Conservation (phyloP, 2,797 vertebrate species). For the Acanthis flammea region DNA sequence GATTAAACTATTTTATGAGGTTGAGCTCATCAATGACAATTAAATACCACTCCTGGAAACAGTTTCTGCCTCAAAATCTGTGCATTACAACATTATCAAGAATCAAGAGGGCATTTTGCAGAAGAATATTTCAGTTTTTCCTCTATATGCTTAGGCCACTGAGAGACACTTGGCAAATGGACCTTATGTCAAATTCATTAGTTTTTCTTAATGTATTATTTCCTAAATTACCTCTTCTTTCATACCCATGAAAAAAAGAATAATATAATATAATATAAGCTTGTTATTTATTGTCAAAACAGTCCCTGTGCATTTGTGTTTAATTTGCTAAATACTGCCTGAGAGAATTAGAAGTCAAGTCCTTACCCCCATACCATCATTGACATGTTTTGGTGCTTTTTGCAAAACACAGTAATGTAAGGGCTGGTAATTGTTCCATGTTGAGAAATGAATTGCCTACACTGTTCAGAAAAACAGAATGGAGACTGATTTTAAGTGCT, state of each 20-base stretch:
- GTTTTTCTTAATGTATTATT: not conserved
- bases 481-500: not conserved
- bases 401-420: not conserved
- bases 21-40: not conserved
- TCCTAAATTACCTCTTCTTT: not conserved
- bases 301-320: not conserved
- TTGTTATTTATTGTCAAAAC: not conserved
- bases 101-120: not conserved
- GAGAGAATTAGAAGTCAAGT: not conserved
- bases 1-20: not conserved
- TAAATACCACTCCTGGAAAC: not conserved
- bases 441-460: not conserved
- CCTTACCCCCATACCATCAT: not conserved
- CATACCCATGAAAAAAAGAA: not conserved
- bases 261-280: not conserved
- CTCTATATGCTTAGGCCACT: not conserved
- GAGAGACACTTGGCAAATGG: not conserved
- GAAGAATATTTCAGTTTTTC: not conserved
- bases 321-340: not conserved
- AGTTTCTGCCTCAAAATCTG: not conserved
- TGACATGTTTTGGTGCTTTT: not conserved
- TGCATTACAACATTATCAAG: not conserved
- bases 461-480: not conserved
- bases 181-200: not conserved
- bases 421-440: not conserved